These are phyloP conservation scores for Magallana ariakensis DNA, from an alignment of 1,140 invertebrate species.

Conservation along the genomic window DNA sequence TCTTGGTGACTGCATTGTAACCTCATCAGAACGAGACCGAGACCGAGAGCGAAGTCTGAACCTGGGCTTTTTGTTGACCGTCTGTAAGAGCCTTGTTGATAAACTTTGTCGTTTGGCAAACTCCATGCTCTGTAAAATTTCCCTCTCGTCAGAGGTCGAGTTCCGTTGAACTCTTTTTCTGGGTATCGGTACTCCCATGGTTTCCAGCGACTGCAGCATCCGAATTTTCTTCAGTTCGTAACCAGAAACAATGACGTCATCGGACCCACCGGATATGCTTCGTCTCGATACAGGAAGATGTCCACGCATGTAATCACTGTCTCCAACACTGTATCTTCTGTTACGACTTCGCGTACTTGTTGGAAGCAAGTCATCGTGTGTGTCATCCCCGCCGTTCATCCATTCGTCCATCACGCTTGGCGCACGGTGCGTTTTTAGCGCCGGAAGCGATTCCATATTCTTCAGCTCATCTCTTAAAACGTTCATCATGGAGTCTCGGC, in stretches of 20 bases:
- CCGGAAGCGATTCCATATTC: constrained; percentile 51
- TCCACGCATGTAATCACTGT: neutral
- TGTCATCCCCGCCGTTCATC: neutral
- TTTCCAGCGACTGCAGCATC: constrained; percentile 60
- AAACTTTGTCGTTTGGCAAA: constrained; percentile 48
- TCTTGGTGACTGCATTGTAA: constrained; percentile 4
- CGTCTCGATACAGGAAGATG: constrained; percentile 12
- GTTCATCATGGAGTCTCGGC: constrained; percentile 56
- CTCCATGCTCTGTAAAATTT: constrained; percentile 58
- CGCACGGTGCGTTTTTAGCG: constrained; percentile 24
- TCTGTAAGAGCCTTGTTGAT: constrained; percentile 49
- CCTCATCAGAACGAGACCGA: neutral
- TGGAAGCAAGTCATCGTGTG: neutral
- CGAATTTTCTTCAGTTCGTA: constrained; percentile 59
- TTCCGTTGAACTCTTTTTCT: neutral
- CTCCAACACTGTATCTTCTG: constrained; percentile 7
- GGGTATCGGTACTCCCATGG: constrained; percentile 52
- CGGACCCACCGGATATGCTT: constrained; percentile 32
- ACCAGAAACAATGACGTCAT: constrained; percentile 42
- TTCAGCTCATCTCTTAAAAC: constrained; percentile 50
- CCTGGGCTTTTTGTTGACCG: constrained; percentile 28
- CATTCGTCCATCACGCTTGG: constrained; percentile 6
- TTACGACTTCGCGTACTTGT: neutral
- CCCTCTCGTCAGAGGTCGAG: constrained; percentile 50
- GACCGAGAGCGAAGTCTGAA: constrained; percentile 1